Conservation (phyloP, 2,797 vertebrate species). For the Pantherophis vulpinus region DNA sequence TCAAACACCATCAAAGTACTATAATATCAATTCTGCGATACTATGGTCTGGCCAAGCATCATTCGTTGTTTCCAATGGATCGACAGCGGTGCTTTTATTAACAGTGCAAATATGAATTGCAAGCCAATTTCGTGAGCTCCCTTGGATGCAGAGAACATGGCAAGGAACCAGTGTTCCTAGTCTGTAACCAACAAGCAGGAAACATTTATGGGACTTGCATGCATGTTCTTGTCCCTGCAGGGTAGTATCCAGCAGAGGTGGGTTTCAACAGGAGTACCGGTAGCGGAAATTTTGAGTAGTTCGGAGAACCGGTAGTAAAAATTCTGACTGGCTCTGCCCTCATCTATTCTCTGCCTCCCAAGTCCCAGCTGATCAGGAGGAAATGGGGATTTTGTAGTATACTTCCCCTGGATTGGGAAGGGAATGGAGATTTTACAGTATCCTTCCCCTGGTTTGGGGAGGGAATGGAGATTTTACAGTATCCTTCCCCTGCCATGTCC, state of each 20-base stretch:
- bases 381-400: too few species aligned
- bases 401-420: too few species aligned
- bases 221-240: background rate
- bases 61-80: background rate
- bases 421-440: too few species aligned
- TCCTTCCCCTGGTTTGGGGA: too few species aligned
- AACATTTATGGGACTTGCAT: background rate
- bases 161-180: background rate
- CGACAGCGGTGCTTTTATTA: background rate
- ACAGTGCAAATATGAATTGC: background rate
- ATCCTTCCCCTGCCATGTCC: too few species aligned
- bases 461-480: too few species aligned
- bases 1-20: slow-evolving; percentile 36
- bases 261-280: too few species aligned
- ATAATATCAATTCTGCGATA: slow-evolving; percentile 53
- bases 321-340: too few species aligned
- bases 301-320: too few species aligned
- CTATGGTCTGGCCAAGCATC: background rate
- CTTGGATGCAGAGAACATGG: background rate
- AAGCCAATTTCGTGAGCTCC: background rate
- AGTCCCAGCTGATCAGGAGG: too few species aligned
- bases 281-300: too few species aligned
- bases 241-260: background rate
- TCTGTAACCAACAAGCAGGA: background rate
- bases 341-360: too few species aligned